Base-by-base conservation (phyloP, 2,797 vertebrate genomes). In the Carcharodon carcharias region DNA sequence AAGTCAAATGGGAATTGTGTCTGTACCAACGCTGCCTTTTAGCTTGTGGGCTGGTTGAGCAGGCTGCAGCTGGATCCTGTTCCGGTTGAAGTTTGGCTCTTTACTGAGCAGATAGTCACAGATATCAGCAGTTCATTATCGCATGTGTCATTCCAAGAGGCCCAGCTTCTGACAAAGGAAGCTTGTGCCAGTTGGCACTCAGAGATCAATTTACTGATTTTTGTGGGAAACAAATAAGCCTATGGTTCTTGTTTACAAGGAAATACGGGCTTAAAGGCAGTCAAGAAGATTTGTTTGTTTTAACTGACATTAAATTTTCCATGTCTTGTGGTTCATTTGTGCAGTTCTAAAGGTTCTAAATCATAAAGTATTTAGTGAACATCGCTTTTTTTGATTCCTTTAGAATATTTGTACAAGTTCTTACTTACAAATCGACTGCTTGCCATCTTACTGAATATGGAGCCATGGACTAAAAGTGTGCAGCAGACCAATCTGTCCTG, bases 1-100 rank as follows among this genome's bases (percentile, higher is more conserved):
- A 58, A 61, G 88, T 91, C 28, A 91, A 89, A 92, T 40, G 91
- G n/a, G n/a, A 63, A 50, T 85, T 50, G 45, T 85, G 40, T 23
- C 50, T 50, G 45, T 85, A 21, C 16, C 80, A 82, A 45, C 16
- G 4, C 16, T 45, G 16, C 80, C 16, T 0, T 93, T 40, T 93
- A 65, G 35, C 6, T 65, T 93, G 58, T 93, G 61, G 21, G 7
- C 91, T 45, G 63, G n/a, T 35, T 93, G 61, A 7, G 6, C 91
- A 93, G 63, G 63, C n/a, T 93, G 61, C 91, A 93, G 63, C 61
- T 93, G 91, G 63, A 45, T 67, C 91, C 91, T 93, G 91, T 93
- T 93, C 91, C 91, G 63, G 91, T 23, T 93, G 2, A 16, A 40
- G 61, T 93, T 93, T 65, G 61, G 45, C 91, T 93, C 61, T 93